Conservation (phyloP, 2,113 vertebrate species). For the Cyphomyrus discorhynchus region DNA sequence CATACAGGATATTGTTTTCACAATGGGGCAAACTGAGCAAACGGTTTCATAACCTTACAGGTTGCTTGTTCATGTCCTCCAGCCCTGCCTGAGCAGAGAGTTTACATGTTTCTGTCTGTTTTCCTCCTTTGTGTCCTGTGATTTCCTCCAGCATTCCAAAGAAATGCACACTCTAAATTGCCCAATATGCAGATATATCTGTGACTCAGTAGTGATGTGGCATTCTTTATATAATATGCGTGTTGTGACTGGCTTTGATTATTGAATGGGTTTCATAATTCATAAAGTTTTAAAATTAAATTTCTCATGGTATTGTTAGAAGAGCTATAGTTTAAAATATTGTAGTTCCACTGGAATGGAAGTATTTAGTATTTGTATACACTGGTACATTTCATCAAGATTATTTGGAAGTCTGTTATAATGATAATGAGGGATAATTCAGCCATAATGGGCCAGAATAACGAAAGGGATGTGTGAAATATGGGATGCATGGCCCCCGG, state of each 20-base stretch:
- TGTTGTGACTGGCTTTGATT: background rate
- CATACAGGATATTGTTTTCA: background rate
- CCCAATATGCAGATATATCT: background rate
- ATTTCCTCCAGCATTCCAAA: background rate
- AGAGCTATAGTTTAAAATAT: background rate
- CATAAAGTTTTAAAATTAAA: background rate
- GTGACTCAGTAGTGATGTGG: background rate
- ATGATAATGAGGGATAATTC: background rate
- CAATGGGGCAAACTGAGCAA: background rate
- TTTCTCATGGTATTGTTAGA: background rate
- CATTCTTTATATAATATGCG: background rate
- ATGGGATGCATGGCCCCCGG: background rate
- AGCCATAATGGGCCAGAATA: background rate
- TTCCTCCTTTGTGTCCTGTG: background rate
- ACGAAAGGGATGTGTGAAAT: background rate
- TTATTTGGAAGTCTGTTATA: background rate
- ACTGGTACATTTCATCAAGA: background rate
- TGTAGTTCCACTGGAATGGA: background rate
- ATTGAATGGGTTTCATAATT: background rate
- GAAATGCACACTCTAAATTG: background rate
- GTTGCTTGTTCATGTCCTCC: background rate
- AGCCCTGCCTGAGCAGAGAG: background rate
- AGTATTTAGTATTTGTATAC: background rate
- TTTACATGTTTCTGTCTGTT: background rate
- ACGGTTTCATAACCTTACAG: background rate